A percentile compares a stretch with the other conserved stretches of the same genome.
These are phyloP conservation scores for Calycopis cecrops DNA, from an alignment of 1,140 invertebrate genomes.

Conservation along the genomic window DNA sequence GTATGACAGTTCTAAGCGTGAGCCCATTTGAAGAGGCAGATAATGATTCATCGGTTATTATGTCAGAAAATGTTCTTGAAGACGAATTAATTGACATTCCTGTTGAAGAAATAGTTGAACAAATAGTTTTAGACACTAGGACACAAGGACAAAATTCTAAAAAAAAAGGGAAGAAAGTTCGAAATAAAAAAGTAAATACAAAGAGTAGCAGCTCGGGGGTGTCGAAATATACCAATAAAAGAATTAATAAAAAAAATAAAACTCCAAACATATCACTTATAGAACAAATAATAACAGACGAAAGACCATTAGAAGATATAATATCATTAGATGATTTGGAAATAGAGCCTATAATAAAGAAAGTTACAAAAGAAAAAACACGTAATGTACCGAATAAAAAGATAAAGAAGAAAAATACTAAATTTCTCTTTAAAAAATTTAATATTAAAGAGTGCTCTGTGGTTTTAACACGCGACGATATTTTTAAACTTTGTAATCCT, in stretches of 20 bases:
- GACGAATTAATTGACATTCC: conserved; percentile 58
- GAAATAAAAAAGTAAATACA: conserved; percentile 29
- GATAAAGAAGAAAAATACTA: conserved; percentile 19
- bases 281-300: conserved; percentile 62
- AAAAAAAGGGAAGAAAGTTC: conserved; percentile 30
- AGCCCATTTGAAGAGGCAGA: conserved; percentile 28
- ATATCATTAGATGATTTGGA: conserved; percentile 61
- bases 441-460: conserved; percentile 53
- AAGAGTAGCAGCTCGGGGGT: conserved; percentile 32
- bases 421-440: conserved; percentile 5
- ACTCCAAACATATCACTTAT: conserved; percentile 59
- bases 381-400: conserved; percentile 37
- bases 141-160: conserved; percentile 23
- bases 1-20: conserved; percentile 60
- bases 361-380: conserved; percentile 32
- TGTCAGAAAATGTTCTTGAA: conserved; percentile 45
- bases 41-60: conserved; percentile 25
- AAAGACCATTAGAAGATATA: conserved; percentile 61
- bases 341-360: conserved; percentile 31
- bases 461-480: conserved; percentile 47
- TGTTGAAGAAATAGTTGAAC: conserved; percentile 54
- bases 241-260: conserved; percentile 38
- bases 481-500: conserved; percentile 13
- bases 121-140: conserved; percentile 53
- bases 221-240: conserved; percentile 29